Evolutionary conservation across 2,888 invertebrate species (phyloP), one percentile per base, ranked within the genome.

Genomic region (Slavum lentiscoides): DNA sequence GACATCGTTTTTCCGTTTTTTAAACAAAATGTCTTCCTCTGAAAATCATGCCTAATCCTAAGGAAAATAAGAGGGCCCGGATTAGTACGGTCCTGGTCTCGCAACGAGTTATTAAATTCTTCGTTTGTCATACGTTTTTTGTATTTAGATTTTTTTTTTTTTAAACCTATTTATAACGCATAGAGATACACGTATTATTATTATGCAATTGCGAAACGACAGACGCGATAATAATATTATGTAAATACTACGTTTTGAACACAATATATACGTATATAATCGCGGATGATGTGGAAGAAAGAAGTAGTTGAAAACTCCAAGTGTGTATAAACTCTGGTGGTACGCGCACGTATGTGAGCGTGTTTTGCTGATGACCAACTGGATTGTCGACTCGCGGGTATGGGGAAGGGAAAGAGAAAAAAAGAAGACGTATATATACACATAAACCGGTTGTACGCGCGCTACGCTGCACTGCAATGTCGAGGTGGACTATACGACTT

Each of bases 341-440:
- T 23, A 15, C 23, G 8, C 6, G 43, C 11, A 19, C 11, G 53
- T 19, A 13, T 53, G 49, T 68, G 30, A 30, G 30, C 30, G 2
- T 30, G 30, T 30, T 30, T 30, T 30, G 30, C 30, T 30, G 30
- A 30, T 30, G 30, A 64, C 74, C 82, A 82, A 82, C 83, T 83
- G 81, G 82, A 83, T 74, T 75, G 82, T 74, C 67, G 72, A 81
- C 82, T 74, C 53, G 19, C 70, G 13, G 49, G 43, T 9, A 9
- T 2, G 9, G 9, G 43, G 6, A 43, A 43, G 68, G 61, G 72
- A 82, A 55, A 21, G 9, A 37, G 1, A 55, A 55, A 66, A 74
- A 64, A 74, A 64, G 64, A 74, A 74, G 74, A 74, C 64, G 74
- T n/a, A 39, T 7, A 7, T 39, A 39, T 7, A 39, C 43, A 6